Evolutionary conservation across 2,888 invertebrate genomes (phyloP), one percentile per base, ranked within the genome.

Genomic region (Synergus umbraculus): DNA sequence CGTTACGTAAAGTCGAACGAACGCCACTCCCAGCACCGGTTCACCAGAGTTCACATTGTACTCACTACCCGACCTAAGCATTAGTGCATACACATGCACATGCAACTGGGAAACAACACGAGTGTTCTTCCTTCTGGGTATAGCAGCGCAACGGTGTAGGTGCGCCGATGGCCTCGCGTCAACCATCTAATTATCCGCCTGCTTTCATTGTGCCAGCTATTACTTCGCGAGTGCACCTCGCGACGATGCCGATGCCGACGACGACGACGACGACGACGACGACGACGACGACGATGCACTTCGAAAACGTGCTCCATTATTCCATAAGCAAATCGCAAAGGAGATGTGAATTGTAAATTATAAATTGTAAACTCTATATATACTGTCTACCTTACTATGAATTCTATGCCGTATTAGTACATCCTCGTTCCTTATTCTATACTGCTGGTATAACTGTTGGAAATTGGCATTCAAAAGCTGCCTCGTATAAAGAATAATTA

Each of bases 301-400:
- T n/a, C 54, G n/a, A 54, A 54, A 54, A 54, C 54, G 49, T 54
- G 54, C 54, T 54, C n/a, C n/a, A 54, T 54, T 54, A 54, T 54
- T 54, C 54, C 54, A n/a, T n/a, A 54, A 54, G 54, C 54, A n/a
- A 54, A 54, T 54, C n/a, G 54, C 54, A 54, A 54, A 54, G 54
- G 54, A n/a, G 54, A 54, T 54, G n/a, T 9, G 7, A 54, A 54
- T 54, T 54, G 54, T 54, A 54, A 54, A 54, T 54, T n/a, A 54
- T 54, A 54, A 54, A 54, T 54, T 54, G 54, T 54, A 54, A 54
- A 54, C 54, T 54, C 54, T 5, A 37, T 54, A 10, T 5, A 37
- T 54, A 1, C 44, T 44, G 44, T 44, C 44, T 44, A n/a, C n/a
- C n/a, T 9, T n/a, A 7, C 54, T 54, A n/a, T 49, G 49, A n/a